Conservation (phyloP, 2,113 vertebrate genomes). For the Ceratotherium simum region DNA sequence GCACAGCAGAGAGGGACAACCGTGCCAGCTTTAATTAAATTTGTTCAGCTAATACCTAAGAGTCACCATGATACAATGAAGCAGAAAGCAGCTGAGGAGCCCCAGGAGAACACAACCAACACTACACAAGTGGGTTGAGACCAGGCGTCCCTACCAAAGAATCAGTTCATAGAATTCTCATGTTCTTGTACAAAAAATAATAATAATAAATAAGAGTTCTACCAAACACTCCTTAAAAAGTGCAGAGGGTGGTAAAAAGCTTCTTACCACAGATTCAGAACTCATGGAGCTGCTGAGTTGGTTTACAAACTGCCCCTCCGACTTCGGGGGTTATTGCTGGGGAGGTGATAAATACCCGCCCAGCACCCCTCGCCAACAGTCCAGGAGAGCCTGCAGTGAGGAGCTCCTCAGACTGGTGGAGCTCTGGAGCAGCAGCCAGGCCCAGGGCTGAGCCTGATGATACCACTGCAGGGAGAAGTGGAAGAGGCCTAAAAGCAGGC, state of each 20-base stretch:
- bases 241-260: rapidly evolving
- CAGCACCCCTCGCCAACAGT: background rate
- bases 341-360: background rate
- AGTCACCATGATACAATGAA: constrained; percentile 44
- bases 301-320: background rate
- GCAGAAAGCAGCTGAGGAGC: constrained; percentile 9
- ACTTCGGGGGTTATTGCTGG: background rate
- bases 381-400: background rate
- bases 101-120: background rate
- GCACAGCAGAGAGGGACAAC: background rate
- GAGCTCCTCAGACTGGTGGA: background rate
- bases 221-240: background rate
- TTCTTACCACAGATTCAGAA: background rate
- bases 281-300: background rate
- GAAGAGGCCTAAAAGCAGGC: background rate
- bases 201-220: background rate
- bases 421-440: background rate
- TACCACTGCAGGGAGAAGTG: background rate
- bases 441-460: background rate
- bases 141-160: background rate
- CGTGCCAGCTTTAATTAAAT: constrained; percentile 75
- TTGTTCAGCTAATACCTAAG: constrained; percentile 60
- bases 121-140: background rate
- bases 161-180: background rate
- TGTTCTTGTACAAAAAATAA: background rate